phyloP scores from a whole-genome alignment of 2,113 vertebrate species.

The Origma solitaria region DNA sequence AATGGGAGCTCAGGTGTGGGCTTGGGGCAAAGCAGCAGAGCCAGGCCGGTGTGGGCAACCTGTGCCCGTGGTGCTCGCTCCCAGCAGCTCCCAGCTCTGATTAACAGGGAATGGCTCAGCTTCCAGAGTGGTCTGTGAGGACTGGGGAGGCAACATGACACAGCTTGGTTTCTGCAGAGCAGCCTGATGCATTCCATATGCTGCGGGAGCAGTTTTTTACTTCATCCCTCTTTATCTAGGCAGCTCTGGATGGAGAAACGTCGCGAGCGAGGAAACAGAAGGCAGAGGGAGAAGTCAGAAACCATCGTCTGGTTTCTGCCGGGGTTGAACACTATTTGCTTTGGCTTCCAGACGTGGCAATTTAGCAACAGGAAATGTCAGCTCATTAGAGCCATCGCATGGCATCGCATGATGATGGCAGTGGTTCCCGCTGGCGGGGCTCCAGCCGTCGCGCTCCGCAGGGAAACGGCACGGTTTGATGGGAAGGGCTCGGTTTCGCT shows the following conservation, averaged over 20 bases:
- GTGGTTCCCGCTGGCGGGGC: constrained; percentile 20
- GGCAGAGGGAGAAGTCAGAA: constrained; percentile 60
- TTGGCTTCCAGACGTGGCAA: constrained; percentile 67
- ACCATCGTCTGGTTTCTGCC: constrained; percentile 43
- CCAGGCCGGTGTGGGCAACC: not conserved
- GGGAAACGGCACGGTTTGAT: constrained; percentile 23
- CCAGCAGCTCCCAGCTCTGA: fast-evolving
- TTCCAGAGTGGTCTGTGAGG: not conserved
- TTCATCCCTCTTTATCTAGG: not conserved
- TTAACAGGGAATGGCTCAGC: not conserved
- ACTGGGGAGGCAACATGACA: not conserved
- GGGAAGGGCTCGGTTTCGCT: constrained; percentile 47
- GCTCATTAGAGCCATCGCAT: constrained; percentile 66
- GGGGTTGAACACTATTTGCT: constrained; percentile 60
- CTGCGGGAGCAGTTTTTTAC: not conserved
- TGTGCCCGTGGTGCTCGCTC: fast-evolving
- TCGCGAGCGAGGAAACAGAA: not conserved
- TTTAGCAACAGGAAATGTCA: constrained; percentile 72
- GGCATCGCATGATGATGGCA: constrained; percentile 49
- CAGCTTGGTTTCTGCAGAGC: not conserved
- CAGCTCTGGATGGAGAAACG: not conserved
- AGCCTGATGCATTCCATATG: not conserved
- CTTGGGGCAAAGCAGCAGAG: not conserved
- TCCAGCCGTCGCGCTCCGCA: constrained; percentile 23
- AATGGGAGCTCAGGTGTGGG: not conserved